phyloP scores from a whole-genome alignment of 2,888 invertebrate species.

The Eilema depressum region DNA sequence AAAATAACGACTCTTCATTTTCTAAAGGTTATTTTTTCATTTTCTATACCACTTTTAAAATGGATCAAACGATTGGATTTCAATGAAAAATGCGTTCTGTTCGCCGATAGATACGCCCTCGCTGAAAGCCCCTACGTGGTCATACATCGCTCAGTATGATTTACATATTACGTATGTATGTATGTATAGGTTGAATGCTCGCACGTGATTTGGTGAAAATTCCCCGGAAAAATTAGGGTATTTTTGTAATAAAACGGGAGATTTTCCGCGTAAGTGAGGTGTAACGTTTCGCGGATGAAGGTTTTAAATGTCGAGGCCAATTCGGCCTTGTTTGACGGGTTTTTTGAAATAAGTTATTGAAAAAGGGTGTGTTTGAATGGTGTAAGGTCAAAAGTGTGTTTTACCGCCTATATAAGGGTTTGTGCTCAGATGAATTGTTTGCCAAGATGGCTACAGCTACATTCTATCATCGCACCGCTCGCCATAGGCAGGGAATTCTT shows the following conservation, averaged over 20 bases:
- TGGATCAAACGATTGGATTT: conserved; percentile 13
- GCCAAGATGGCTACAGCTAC: too few relatives aligned
- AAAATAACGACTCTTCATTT: background rate
- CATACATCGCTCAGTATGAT: background rate
- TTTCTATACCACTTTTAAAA: conserved; percentile 10
- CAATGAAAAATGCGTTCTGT: conserved; percentile 11
- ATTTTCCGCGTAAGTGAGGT: conserved; percentile 2
- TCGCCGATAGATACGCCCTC: background rate
- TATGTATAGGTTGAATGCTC: conserved; percentile 6
- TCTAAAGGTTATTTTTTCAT: background rate
- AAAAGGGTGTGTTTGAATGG: too few relatives aligned
- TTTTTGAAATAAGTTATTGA: background rate
- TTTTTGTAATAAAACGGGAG: conserved; percentile 9
- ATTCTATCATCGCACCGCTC: too few relatives aligned
- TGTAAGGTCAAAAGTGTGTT: too few relatives aligned
- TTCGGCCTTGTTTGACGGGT: background rate
- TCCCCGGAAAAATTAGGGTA: background rate
- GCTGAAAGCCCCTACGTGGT: background rate
- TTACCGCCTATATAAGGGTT: too few relatives aligned
- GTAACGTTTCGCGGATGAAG: background rate
- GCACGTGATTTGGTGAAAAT: conserved; percentile 8
- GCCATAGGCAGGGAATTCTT: too few relatives aligned
- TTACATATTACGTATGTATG: conserved; percentile 4
- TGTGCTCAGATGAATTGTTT: too few relatives aligned
- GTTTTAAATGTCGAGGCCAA: background rate